A percentile compares a stretch with the other conserved stretches of the same genome.
Evolutionary conservation across 2,797 vertebrate genomes (phyloP).

Genomic region (Sebastes flavidus): DNA sequence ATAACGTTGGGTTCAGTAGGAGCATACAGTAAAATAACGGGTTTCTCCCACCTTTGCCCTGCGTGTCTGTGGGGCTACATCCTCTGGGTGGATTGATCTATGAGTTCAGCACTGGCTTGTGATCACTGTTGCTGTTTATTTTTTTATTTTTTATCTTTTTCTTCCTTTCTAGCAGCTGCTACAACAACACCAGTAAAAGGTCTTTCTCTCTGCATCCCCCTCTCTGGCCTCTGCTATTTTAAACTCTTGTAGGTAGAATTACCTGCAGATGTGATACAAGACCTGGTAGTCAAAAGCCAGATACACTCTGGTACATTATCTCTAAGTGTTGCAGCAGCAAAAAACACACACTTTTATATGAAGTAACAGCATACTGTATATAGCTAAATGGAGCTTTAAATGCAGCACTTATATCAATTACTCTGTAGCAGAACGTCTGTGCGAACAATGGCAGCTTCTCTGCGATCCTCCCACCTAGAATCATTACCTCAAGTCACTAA

Average conservation of each 20-base stretch:
- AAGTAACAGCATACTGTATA: conserved; percentile 15
- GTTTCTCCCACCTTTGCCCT: background rate
- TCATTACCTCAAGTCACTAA: conserved; percentile 59
- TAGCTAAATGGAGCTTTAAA: conserved; percentile 49
- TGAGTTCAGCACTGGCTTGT: conserved; percentile 7
- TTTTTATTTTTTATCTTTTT: background rate
- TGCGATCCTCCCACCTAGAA: conserved; percentile 55
- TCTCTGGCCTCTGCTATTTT: conserved; percentile 25
- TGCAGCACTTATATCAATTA: conserved; percentile 72
- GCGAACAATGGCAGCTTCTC: conserved; percentile 46
- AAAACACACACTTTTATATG: conserved; percentile 2
- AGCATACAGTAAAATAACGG: background rate
- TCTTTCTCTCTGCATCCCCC: background rate
- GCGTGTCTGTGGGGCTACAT: background rate
- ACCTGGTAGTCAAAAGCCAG: conserved; percentile 4
- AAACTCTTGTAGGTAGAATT: conserved; percentile 20
- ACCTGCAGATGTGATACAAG: conserved; percentile 14
- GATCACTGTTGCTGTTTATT: conserved; percentile 26
- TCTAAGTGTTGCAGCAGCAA: background rate
- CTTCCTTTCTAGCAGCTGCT: conserved; percentile 5
- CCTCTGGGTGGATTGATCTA: background rate
- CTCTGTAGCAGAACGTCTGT: conserved; percentile 23
- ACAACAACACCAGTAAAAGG: conserved; percentile 19
- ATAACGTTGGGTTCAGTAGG: background rate
- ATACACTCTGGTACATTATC: background rate